Evolutionary conservation across 2,888 invertebrate genomes (phyloP).

Genomic region (Kuschelorhynchus macadamiae): DNA sequence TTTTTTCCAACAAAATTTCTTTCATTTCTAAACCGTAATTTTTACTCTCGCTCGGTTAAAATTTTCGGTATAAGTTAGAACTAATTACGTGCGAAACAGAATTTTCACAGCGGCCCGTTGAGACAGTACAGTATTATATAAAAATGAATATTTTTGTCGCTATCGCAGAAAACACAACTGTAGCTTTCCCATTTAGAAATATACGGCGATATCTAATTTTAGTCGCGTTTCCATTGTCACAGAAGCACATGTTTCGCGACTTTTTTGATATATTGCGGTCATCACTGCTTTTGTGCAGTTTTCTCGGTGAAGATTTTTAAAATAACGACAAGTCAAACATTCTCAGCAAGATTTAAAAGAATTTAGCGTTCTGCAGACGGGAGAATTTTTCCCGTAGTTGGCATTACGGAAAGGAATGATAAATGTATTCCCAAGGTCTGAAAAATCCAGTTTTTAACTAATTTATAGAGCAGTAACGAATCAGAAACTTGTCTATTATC

Average conservation of each 20-base stretch:
- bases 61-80: constrained; percentile 46
- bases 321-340: too few species aligned
- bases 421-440: too few species aligned
- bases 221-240: constrained; percentile 43
- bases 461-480: too few species aligned
- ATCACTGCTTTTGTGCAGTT: constrained; percentile 44
- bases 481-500: too few species aligned
- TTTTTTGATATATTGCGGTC: constrained; percentile 54
- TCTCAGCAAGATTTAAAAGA: too few species aligned
- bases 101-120: constrained; percentile 11
- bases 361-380: too few species aligned
- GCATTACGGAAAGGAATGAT: too few species aligned
- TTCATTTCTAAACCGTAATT: constrained; percentile 53
- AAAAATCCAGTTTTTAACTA: too few species aligned
- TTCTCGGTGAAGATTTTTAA: too few species aligned
- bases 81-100: constrained; percentile 50
- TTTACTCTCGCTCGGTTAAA: constrained; percentile 55
- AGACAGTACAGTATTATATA: constrained; percentile 22
- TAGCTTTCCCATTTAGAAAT: constrained; percentile 47
- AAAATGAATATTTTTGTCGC: constrained; percentile 32
- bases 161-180: constrained; percentile 26
- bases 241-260: constrained; percentile 54
- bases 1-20: too few species aligned
- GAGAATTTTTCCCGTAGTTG: too few species aligned
- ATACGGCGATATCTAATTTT: constrained; percentile 52